phyloP scores from a whole-genome alignment of 2,888 invertebrate genomes.

The Rosalia funebris region DNA sequence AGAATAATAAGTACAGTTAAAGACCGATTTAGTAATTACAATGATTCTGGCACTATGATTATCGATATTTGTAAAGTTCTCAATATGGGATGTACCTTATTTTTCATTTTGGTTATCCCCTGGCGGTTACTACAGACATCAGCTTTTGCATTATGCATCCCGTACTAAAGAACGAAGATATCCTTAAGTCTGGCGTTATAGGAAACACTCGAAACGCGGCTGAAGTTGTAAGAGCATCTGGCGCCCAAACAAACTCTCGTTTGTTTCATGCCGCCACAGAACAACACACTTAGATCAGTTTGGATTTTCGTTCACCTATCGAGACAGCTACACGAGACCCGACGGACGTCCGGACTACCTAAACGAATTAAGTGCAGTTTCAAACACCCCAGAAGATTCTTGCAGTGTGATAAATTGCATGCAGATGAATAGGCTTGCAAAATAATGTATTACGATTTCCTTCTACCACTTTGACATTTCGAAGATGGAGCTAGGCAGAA shows the following conservation, averaged over 20 bases:
- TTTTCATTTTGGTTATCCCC: too few relatives aligned
- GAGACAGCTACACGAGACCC: conserved; percentile 9
- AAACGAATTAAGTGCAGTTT: conserved; percentile 1
- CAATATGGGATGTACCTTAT: too few relatives aligned
- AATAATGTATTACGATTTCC: too few relatives aligned
- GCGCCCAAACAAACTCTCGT: conserved; percentile 49
- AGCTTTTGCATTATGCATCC: not conserved
- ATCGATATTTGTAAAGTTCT: too few relatives aligned
- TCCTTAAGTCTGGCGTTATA: conserved; percentile 33
- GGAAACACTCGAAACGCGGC: conserved; percentile 47
- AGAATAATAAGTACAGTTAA: too few relatives aligned
- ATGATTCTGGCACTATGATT: too few relatives aligned
- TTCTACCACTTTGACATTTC: too few relatives aligned
- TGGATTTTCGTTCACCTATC: conserved; percentile 19
- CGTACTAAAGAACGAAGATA: conserved; percentile 26
- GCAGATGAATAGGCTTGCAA: not conserved
- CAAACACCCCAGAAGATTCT: not conserved
- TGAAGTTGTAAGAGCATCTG: conserved; percentile 52
- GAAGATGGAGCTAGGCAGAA: too few relatives aligned
- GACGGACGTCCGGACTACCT: not conserved
- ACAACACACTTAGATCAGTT: conserved; percentile 21
- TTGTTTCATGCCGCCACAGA: conserved; percentile 42
- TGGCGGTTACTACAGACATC: not conserved
- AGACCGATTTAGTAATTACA: too few relatives aligned
- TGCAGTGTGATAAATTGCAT: not conserved